Conservation (phyloP, 2,113 vertebrate species). For the Mormoops blainvillei region DNA sequence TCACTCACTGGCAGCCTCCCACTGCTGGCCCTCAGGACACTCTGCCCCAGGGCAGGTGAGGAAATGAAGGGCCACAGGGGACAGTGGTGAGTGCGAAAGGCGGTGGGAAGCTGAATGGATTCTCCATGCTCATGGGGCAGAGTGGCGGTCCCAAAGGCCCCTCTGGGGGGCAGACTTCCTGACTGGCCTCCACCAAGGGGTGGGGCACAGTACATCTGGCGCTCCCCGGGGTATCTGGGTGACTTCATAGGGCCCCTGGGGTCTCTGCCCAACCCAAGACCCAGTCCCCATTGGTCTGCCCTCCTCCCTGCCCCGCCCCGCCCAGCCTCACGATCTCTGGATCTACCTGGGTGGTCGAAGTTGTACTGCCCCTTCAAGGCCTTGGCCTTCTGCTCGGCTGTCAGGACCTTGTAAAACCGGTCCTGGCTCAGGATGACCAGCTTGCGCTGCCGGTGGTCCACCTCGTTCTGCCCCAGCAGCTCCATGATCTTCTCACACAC, state of each 20-base stretch:
- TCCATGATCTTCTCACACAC: constrained; percentile 99
- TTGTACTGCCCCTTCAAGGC: constrained; percentile 96
- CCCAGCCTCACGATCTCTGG: neutral
- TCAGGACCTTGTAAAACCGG: constrained; percentile 94
- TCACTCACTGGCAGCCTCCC: neutral
- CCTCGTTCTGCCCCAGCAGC: constrained; percentile 95
- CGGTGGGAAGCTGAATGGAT: rapidly evolving
- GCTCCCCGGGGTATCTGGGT: rapidly evolving
- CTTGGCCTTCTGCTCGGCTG: constrained; percentile 91
- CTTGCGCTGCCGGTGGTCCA: constrained; percentile 93
- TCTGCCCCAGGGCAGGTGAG: neutral
- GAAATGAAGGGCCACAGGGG: neutral
- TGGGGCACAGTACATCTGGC: neutral
- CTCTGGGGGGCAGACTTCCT: neutral
- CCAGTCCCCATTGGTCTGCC: neutral
- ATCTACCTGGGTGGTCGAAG: constrained; percentile 96
- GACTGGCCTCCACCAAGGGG: neutral
- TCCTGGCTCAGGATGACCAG: constrained; percentile 95
- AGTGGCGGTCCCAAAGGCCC: neutral
- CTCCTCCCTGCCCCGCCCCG: too few relatives aligned
- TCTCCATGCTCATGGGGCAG: neutral
- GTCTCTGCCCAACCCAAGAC: neutral
- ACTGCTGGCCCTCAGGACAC: neutral
- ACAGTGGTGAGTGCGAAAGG: neutral
- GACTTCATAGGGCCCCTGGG: rapidly evolving